These are phyloP conservation scores for Dinocampus coccinellae DNA, from an alignment of 2,888 invertebrate genomes.

Conservation along the genomic window DNA sequence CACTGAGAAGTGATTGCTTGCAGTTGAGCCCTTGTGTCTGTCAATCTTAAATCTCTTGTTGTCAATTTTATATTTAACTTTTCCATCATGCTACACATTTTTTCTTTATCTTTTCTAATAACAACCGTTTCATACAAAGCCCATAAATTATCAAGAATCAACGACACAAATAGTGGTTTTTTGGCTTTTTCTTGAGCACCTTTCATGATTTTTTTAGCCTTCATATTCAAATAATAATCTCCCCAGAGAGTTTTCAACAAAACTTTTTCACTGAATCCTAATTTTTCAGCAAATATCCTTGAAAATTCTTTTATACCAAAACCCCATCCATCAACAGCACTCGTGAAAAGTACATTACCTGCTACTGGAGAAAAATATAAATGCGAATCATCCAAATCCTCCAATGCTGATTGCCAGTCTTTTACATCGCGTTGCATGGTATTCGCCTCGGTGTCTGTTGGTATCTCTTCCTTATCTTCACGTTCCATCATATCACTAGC, in stretches of 20 bases:
- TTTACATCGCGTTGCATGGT: constrained; percentile 45
- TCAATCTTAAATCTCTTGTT: constrained; percentile 82
- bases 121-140: constrained; percentile 87
- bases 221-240: constrained; percentile 89
- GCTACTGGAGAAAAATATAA: constrained; percentile 94
- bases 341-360: constrained; percentile 97
- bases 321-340: constrained; percentile 97
- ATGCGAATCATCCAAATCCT: constrained; percentile 86
- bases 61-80: constrained; percentile 83
- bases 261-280: constrained; percentile 80
- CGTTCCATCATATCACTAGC: constrained; percentile 84
- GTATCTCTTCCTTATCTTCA: constrained; percentile 74
- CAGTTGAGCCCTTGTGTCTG: constrained; percentile 82
- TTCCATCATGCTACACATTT: constrained; percentile 78
- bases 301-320: constrained; percentile 88
- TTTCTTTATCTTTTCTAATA: constrained; percentile 81
- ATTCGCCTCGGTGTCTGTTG: constrained; percentile 55
- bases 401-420: constrained; percentile 85
- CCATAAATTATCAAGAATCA: constrained; percentile 93
- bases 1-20: constrained; percentile 89
- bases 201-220: constrained; percentile 84
- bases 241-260: constrained; percentile 92
- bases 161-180: constrained; percentile 92
- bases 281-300: constrained; percentile 79
- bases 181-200: constrained; percentile 95